Percentiles rank a stretch among this genome's conserved stretches.
Conservation (phyloP, 2,113 vertebrate species). For the Sebastes schlegelii region DNA sequence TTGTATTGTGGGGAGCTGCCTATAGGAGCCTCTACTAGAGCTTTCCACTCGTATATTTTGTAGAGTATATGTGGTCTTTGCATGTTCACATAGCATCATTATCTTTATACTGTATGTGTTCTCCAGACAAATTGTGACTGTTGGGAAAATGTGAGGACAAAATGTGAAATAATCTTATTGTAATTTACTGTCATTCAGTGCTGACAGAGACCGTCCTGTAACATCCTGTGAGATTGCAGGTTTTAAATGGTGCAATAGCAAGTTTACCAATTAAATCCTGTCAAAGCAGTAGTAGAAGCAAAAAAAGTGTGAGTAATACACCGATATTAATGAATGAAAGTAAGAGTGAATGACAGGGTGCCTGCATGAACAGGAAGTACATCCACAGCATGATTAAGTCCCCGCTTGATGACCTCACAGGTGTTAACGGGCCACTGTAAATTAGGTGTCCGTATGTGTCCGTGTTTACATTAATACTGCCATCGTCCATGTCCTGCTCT, state of each 20-base stretch:
- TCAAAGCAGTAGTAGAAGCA: background rate
- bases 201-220: background rate
- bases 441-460: slow-evolving; percentile 34
- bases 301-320: background rate
- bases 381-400: slow-evolving; percentile 18
- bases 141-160: background rate
- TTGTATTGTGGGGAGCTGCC: background rate
- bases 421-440: slow-evolving; percentile 46
- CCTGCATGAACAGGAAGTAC: slow-evolving; percentile 30
- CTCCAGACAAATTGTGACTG: background rate
- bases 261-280: background rate
- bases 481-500: slow-evolving; percentile 36
- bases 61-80: too few relatives aligned
- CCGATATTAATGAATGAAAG: slow-evolving; percentile 15
- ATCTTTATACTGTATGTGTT: background rate
- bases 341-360: slow-evolving; percentile 20
- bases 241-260: background rate
- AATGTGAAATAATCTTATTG: background rate
- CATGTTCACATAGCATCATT: background rate
- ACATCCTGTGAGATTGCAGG: background rate
- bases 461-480: slow-evolving; percentile 31
- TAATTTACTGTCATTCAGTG: background rate
- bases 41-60: too few relatives aligned
- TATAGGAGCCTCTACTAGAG: background rate
- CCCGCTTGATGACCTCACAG: slow-evolving; percentile 46